These are phyloP conservation scores for Typhlichthys eigenmanni DNA, from an alignment of 2,797 vertebrate species.

Conservation along the genomic window DNA sequence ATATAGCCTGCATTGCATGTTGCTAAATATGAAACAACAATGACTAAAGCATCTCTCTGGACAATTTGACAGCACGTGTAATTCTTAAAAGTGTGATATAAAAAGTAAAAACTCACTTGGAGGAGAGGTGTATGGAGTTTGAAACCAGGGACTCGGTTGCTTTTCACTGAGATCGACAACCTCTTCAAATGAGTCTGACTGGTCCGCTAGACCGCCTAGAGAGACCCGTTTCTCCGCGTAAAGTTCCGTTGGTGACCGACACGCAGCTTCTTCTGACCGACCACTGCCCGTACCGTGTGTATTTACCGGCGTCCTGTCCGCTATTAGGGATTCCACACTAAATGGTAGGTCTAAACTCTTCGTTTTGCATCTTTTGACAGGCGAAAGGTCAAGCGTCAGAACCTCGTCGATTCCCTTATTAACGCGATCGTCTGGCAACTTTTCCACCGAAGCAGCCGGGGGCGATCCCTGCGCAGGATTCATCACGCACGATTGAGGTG, in stretches of 20 bases:
- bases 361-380: slow-evolving; percentile 67
- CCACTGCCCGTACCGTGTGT: slow-evolving; percentile 47
- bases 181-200: slow-evolving; percentile 64
- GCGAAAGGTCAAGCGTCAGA: slow-evolving; percentile 56
- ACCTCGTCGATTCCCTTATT: slow-evolving; percentile 57
- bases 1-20: too few relatives aligned
- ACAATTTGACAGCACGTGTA: too few relatives aligned
- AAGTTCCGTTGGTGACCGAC: slow-evolving; percentile 64
- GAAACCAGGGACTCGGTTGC: slow-evolving; percentile 71
- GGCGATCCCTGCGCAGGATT: slow-evolving; percentile 78
- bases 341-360: slow-evolving; percentile 76
- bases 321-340: slow-evolving; percentile 85
- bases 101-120: slow-evolving; percentile 75
- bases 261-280: slow-evolving; percentile 55
- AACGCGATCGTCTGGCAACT: slow-evolving; percentile 53
- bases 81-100: too few relatives aligned
- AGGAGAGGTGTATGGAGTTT: slow-evolving; percentile 68
- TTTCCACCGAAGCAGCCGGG: slow-evolving; percentile 59
- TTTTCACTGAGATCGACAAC: slow-evolving; percentile 64
- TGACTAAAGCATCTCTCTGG: too few relatives aligned
- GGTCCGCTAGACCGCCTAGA: slow-evolving; percentile 39
- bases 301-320: slow-evolving; percentile 65
- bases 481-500: slow-evolving; percentile 81
- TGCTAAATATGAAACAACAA: too few relatives aligned
- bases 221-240: slow-evolving; percentile 47